Evolutionary conservation across 2,113 vertebrate genomes (phyloP).

Genomic region (Globicephala melas): DNA sequence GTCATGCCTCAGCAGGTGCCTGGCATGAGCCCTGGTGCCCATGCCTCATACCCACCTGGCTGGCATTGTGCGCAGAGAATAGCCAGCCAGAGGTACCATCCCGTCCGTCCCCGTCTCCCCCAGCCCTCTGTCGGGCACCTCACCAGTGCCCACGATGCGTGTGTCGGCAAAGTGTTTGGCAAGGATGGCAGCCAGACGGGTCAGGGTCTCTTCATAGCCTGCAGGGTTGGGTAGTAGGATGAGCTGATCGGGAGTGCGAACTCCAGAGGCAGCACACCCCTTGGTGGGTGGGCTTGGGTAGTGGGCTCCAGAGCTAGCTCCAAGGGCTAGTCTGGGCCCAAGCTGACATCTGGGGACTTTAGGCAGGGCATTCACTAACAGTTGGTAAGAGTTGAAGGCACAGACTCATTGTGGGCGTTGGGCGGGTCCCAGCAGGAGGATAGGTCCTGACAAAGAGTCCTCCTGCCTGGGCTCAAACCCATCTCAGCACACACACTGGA

Average conservation of each 20-base stretch:
- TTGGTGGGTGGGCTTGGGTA: not conserved
- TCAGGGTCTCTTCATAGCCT: conserved; percentile 96
- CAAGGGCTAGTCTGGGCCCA: not conserved
- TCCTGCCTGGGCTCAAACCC: not conserved
- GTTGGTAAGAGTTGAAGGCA: not conserved
- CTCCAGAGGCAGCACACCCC: not conserved
- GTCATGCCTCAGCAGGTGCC: not conserved
- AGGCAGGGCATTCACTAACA: not conserved
- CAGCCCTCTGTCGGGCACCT: conserved; percentile 25
- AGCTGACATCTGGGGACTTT: not conserved
- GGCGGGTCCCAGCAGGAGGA: not conserved
- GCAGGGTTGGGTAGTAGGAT: conserved; percentile 3
- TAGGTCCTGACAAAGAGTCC: not conserved
- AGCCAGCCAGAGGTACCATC: not conserved
- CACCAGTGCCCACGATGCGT: conserved; percentile 96
- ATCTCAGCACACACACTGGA: not conserved
- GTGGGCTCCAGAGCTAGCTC: not conserved
- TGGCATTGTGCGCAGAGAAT: not conserved
- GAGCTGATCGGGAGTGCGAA: not conserved
- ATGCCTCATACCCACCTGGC: not conserved
- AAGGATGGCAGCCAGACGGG: conserved; percentile 93
- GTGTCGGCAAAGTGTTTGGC: conserved; percentile 97
- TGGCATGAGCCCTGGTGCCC: not conserved
- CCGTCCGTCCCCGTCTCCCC: not conserved
- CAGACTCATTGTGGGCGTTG: not conserved